A percentile compares a stretch with the other conserved stretches of the same genome.
phyloP scores from a whole-genome alignment of 2,113 vertebrate genomes.

The Hydropotes inermis region DNA sequence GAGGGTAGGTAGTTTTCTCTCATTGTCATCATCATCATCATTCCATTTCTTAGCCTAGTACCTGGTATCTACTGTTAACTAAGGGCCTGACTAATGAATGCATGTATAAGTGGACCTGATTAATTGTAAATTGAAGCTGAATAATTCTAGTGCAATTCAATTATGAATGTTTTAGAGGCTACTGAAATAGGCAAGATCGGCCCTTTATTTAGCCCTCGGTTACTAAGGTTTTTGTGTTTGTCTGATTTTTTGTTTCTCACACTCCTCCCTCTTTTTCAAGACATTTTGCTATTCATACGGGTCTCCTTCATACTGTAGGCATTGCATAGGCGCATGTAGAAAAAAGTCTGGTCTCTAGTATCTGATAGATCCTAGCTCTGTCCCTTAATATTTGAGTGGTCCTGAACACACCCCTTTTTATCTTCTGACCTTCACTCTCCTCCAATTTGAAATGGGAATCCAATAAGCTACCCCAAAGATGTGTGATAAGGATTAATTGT shows the following conservation, averaged over 20 bases:
- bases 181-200: background rate
- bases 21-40: background rate
- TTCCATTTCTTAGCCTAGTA: background rate
- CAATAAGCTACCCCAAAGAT: background rate
- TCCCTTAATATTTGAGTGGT: background rate
- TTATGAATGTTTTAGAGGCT: background rate
- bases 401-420: background rate
- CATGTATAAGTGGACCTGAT: background rate
- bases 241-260: background rate
- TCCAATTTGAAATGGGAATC: background rate
- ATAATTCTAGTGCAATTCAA: background rate
- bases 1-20: background rate
- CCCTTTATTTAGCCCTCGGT: background rate
- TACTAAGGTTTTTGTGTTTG: background rate
- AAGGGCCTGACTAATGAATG: background rate
- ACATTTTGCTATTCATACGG: background rate
- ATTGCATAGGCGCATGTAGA: background rate
- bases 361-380: background rate
- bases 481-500: background rate
- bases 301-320: background rate
- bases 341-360: background rate
- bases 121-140: background rate
- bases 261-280: background rate
- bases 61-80: background rate
- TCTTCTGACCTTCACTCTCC: background rate